Evolutionary conservation across 2,888 invertebrate genomes (phyloP), one percentile per base, ranked within the genome.

Genomic region (Chorisops tibialis): DNA sequence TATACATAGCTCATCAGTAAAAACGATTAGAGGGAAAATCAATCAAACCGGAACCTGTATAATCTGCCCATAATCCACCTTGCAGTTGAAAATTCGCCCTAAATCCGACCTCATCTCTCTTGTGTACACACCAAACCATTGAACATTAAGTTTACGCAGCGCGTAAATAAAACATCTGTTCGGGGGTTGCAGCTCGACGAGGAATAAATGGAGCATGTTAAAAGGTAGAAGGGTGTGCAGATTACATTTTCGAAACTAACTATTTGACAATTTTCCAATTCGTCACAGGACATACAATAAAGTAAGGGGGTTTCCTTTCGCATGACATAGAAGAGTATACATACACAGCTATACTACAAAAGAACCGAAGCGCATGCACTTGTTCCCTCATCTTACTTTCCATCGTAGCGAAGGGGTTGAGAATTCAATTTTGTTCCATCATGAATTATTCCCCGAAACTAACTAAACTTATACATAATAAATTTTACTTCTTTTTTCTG

Each of bases 141-240:
- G 14, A 11, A 21, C 16, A n/a, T 41, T 16, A 5, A 3, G 2
- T 41, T 6, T 12, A 41, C 14, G 14, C n/a, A 41, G 41, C 12
- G 3, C 1, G 47, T 47, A 76, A 75, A 74, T 74, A 72, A 71
- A 78, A 78, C 77, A 78, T 78, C 78, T 78, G 77, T 76, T 78
- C 75, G 72, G n/a, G n/a, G n/a, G n/a, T 37, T 48, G 73, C 72
- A 72, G 73, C 75, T 75, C 76, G n/a, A n/a, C 30, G 30, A 73
- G 73, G 71, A 72, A 69, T 74, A 78, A 78, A 77, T 78, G 76
- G 78, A 78, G 78, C 77, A 75, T 78, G 73, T 75, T 73, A 72
- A 73, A 74, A 74, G 73, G 61, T 45, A 19, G 51, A 14, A 56
- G 30, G 16, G 18, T n/a, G n/a, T 50, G 38, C 49, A 70, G 72